Base-by-base conservation (phyloP, 2,113 vertebrate species). In the Sorex fumeus region DNA sequence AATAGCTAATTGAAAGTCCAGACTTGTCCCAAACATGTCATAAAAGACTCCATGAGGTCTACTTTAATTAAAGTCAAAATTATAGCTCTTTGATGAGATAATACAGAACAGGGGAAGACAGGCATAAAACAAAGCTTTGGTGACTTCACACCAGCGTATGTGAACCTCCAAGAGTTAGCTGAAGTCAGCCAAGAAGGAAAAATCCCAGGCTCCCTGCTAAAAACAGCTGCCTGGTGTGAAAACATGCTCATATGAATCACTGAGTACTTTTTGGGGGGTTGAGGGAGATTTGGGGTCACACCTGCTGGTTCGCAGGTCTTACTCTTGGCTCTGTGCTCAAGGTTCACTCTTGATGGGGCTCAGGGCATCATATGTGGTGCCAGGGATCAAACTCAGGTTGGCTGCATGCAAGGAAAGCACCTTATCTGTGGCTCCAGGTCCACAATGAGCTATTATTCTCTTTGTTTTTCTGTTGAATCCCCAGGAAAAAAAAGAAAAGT, bases 11-110 rank as follows among this genome's bases (percentile, higher is more conserved):
- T 71, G 70, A 72, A 70, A 79, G 47, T 78, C 75, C 84, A 83
- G 47, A 28, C 62, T 78, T 66, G 40, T 3, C 70, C 71, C 43
- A 53, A 95, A 76, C 78, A 32, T 30, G 16, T 13, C 88, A 77
- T 72, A 71, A 72, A 88, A 91, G 19, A 71, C 72, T 87, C 80
- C 30, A 84, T 62, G 32, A 67, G 9, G 7, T 87, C 62, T 62
- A 47, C 12, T 36, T 84, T 88, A 77, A 84, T 91, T 88, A 53
- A 91, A 91, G 25, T 86, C 40, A 81, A 88, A 93, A 76, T 76
- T n/a, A 45, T 43, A 84, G 43, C 45, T 90, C 77, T 60, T 60
- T 60, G 57, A 60, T 72, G 25, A 70, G 34, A 27, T 19, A 19
- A 18, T 45, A 32, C 3, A 40, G 45, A 36, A 32, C 28, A 47